Conservation (phyloP, 2,113 vertebrate genomes). For the Nansenia antarctica region DNA sequence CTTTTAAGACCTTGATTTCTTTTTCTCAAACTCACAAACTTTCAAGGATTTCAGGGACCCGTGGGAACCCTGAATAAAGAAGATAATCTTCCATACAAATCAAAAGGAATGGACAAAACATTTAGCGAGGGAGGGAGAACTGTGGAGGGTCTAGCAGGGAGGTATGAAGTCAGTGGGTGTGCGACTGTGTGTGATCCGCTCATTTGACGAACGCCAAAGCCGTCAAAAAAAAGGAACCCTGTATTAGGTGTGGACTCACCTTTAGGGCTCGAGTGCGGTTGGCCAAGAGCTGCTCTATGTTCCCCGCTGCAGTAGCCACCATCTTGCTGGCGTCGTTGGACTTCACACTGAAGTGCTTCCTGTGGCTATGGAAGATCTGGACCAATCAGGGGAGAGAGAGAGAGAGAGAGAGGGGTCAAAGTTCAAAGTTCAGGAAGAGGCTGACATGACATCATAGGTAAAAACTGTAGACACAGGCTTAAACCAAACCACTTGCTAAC, state of each 20-base stretch:
- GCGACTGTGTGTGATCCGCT: too few species aligned
- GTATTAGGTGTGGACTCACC: constrained; percentile 79
- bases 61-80: too few species aligned
- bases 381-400: constrained; percentile 36
- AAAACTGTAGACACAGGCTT: neutral
- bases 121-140: too few species aligned
- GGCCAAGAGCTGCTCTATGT: constrained; percentile 89
- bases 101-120: too few species aligned
- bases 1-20: too few species aligned
- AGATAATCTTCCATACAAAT: too few species aligned
- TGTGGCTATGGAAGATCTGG: constrained; percentile 85
- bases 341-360: constrained; percentile 82
- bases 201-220: too few species aligned
- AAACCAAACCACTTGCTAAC: neutral
- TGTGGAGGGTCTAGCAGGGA: too few species aligned
- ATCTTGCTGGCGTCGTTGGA: constrained; percentile 84
- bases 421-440: neutral
- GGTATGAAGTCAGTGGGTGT: too few species aligned
- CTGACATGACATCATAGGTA: neutral
- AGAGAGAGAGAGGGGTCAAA: neutral
- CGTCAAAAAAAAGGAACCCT: too few species aligned
- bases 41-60: too few species aligned
- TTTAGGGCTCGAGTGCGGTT: constrained; percentile 87
- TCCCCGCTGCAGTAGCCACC: constrained; percentile 85
- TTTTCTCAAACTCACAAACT: too few species aligned